Conservation (phyloP, 2,113 vertebrate genomes). For the Dasyurus viverrinus region DNA sequence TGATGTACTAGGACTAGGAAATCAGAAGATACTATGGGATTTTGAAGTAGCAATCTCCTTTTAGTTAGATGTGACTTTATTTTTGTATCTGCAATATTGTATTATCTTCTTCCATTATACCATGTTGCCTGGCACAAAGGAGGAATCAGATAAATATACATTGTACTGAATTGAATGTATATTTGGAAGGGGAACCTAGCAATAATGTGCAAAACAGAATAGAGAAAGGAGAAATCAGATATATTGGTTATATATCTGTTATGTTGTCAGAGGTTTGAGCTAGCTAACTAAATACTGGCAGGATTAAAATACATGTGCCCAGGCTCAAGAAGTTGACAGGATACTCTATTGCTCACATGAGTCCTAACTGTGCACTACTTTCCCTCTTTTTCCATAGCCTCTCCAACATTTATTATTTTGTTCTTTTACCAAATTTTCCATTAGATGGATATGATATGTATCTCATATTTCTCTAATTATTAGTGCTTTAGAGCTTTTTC, state of each 20-base stretch:
- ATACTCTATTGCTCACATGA: not conserved
- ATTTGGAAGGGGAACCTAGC: not conserved
- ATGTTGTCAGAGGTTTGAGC: not conserved
- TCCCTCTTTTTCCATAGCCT: not conserved
- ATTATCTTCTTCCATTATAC: not conserved
- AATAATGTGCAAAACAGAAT: not conserved
- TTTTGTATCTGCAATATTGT: not conserved
- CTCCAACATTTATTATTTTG: not conserved
- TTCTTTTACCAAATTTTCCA: not conserved
- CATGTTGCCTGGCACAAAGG: too few species aligned
- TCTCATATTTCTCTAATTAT: not conserved
- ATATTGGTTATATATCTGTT: not conserved
- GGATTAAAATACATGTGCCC: not conserved
- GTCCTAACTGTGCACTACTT: not conserved
- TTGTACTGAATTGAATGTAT: not conserved
- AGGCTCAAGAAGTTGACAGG: not conserved
- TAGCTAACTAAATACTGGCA: not conserved
- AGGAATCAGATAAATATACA: not conserved
- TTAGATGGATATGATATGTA: not conserved
- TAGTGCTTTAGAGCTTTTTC: not conserved
- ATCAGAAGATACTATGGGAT: not conserved
- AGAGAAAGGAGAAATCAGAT: not conserved
- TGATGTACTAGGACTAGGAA: not conserved
- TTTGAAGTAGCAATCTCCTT: not conserved
- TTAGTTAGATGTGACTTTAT: not conserved